Percentiles rank a stretch among this genome's conserved stretches.
Conservation (phyloP, 2,797 vertebrate species). For the Dryobates pubescens region DNA sequence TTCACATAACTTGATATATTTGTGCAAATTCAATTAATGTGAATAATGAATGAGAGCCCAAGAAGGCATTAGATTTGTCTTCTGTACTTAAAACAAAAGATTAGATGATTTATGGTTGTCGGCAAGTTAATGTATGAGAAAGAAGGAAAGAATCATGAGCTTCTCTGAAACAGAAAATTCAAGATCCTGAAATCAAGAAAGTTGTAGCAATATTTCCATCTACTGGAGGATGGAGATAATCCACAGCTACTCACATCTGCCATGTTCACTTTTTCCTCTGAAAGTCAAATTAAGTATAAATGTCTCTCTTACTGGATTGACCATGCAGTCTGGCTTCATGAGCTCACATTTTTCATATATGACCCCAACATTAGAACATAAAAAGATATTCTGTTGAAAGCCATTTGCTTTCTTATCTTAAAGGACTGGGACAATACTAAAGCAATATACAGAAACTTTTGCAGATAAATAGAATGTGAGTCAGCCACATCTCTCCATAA, state of each 20-base stretch:
- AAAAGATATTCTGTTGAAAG: not conserved
- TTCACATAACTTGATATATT: not conserved
- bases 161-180: not conserved
- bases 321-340: not conserved
- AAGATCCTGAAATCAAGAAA: not conserved
- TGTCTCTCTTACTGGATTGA: not conserved
- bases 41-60: not conserved
- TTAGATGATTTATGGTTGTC: not conserved
- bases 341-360: not conserved
- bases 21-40: not conserved
- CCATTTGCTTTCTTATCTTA: not conserved
- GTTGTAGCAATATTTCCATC: conserved; percentile 54
- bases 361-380: not conserved
- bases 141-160: not conserved
- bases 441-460: not conserved
- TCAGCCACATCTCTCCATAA: not conserved
- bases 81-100: not conserved
- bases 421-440: not conserved
- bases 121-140: not conserved
- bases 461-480: fast-evolving
- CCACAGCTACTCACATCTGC: not conserved
- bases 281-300: not conserved
- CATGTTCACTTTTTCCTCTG: not conserved
- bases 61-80: not conserved
- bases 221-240: conserved; percentile 44